Evolutionary conservation across 2,888 invertebrate species (phyloP), one percentile per base, ranked within the genome.

Genomic region (Eulithis prunata): DNA sequence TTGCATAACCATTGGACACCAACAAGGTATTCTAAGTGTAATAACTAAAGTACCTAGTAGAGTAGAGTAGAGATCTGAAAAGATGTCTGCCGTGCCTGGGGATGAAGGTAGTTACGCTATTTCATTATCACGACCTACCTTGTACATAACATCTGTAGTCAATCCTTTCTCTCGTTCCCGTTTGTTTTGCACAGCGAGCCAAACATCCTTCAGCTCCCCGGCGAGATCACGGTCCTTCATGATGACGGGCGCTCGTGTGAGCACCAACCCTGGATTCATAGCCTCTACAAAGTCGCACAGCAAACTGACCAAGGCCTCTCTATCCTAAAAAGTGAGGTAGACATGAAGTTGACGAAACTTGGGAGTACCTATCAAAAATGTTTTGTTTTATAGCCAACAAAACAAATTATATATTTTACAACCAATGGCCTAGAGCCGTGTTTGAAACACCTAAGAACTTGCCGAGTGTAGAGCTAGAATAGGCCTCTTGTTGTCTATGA

Each of bases 261-360:
- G 89, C 69, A 93, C 83, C 43, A 96, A 85, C 0, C 95, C 95
- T 4, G 95, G 94, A 78, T 96, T 96, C 95, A 95, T 95, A 13
- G 95, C 94, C 81, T 96, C 96, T 45, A 96, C 95, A 81, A 96
- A 96, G 84, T 96, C 95, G 77, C 96, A 94, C 73, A 96, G 94
- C 14, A 95, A 87, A 75, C 95, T 95, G 45, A 96, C 95, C 75
- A 96, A 87, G n/a, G 94, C 95, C 66, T 94, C 94, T 71, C 95
- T 91, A 76, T 96, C 95, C 94, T 95, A 86, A 21, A 67, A 67
- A 36, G 41, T 43, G 38, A 14, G 21, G 21, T 0, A n/a, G 46
- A 6, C 13, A 46, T n/a, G 5, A n/a, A n/a, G 13, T n/a, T 46
- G 32, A 32, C 6, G 32, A 32, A 32, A 32, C 41, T 8, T 6